Percentiles rank a stretch among this genome's conserved stretches.
phyloP scores from a whole-genome alignment of 2,888 invertebrate species.

The Drosophila rellima region DNA sequence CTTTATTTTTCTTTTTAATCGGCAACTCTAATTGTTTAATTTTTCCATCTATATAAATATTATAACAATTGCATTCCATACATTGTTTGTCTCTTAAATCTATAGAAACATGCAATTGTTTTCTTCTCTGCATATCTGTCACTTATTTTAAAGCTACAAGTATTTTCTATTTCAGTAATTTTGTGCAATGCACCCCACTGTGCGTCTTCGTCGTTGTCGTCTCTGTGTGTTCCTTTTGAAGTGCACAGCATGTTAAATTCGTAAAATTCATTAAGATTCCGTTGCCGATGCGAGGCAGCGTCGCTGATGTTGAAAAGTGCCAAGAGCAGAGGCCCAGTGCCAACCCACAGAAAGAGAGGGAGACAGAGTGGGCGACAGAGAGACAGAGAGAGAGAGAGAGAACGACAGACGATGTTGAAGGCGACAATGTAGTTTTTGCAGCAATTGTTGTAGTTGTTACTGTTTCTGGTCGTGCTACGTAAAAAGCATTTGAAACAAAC shows the following conservation, averaged over 20 bases:
- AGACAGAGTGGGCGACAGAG: conserved; percentile 12
- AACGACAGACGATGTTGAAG: conserved; percentile 38
- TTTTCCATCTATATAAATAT: too few relatives aligned
- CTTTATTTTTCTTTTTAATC: too few relatives aligned
- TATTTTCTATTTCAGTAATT: neutral
- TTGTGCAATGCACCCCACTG: conserved; percentile 21
- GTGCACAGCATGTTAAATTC: conserved; percentile 82
- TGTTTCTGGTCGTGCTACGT: conserved; percentile 70
- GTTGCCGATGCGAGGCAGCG: conserved; percentile 75
- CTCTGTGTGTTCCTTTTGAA: conserved; percentile 78
- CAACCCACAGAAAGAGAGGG: conserved; percentile 26
- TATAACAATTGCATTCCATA: too few relatives aligned
- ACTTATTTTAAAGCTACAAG: neutral
- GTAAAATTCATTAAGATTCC: conserved; percentile 82
- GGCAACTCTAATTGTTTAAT: too few relatives aligned
- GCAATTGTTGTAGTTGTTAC: conserved; percentile 20
- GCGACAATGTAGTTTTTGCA: conserved; percentile 69
- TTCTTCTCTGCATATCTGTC: neutral
- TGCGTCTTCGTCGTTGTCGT: conserved; percentile 28
- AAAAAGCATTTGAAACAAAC: conserved; percentile 80
- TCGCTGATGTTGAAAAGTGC: conserved; percentile 53
- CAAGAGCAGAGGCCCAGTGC: conserved; percentile 55
- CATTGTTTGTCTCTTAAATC: too few relatives aligned
- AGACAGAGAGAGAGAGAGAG: conserved; percentile 15
- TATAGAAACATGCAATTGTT: neutral